Evolutionary conservation across 1,140 invertebrate genomes (phyloP).

Genomic region (Caenorhabditis brenneri): DNA sequence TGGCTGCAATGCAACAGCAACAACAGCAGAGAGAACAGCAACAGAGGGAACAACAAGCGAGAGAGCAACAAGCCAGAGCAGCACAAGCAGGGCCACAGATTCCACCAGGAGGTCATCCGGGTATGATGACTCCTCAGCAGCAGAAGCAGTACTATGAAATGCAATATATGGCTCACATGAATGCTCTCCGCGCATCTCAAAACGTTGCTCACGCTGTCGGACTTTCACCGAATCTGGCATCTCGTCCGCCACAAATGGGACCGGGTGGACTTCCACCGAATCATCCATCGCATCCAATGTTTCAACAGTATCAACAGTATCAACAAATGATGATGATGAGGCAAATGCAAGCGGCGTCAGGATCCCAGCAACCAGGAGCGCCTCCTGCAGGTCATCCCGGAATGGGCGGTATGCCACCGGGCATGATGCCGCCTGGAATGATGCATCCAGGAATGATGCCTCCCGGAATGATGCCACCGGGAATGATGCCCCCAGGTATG

Average conservation of each 20-base stretch:
- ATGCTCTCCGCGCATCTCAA: neutral
- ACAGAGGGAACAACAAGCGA: neutral
- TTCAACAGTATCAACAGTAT: no score
- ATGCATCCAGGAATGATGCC: slow-evolving; percentile 10
- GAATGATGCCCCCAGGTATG: neutral
- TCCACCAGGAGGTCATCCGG: neutral
- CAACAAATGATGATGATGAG: slow-evolving; percentile 28
- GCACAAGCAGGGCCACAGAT: no score
- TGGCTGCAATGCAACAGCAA: neutral
- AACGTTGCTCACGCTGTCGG: neutral
- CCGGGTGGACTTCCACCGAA: neutral
- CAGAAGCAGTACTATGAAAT: neutral
- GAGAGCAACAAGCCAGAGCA: neutral
- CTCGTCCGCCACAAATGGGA: neutral
- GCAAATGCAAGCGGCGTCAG: neutral
- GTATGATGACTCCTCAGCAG: slow-evolving; percentile 23
- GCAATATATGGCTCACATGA: neutral
- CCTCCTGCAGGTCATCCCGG: neutral
- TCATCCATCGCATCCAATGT: neutral
- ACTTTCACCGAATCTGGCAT: neutral
- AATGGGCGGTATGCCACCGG: neutral
- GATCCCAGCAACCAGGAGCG: neutral
- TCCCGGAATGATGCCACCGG: neutral
- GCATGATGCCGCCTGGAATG: neutral
- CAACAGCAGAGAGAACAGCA: neutral